These are phyloP conservation scores for Nephila pilipes DNA, from an alignment of 1,140 invertebrate species.

Conservation along the genomic window DNA sequence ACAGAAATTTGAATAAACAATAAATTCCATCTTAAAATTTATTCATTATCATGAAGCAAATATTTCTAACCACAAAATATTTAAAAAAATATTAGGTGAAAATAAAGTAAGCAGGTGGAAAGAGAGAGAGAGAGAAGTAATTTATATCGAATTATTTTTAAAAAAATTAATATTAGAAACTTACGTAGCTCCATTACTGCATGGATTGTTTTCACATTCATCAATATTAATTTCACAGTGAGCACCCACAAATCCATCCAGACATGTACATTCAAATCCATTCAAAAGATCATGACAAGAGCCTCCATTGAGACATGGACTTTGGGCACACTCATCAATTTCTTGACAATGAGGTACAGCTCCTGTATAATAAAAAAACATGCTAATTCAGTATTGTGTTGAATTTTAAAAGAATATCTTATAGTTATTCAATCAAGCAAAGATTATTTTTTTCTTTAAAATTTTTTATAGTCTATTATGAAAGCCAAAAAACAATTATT, in stretches of 20 bases:
- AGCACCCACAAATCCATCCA: slow-evolving; percentile 92
- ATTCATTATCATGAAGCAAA: no score
- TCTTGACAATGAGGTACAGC: slow-evolving; percentile 91
- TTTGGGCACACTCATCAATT: slow-evolving; percentile 84
- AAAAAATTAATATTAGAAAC: slow-evolving; percentile 82
- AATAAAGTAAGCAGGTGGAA: no score
- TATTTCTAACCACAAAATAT: no score
- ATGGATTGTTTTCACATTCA: slow-evolving; percentile 93
- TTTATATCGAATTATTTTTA: no score
- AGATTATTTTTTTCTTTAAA: no score
- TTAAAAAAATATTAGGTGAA: no score
- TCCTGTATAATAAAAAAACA: slow-evolving; percentile 84
- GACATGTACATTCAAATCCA: slow-evolving; percentile 91
- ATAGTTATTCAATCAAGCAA: no score
- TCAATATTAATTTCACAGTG: slow-evolving; percentile 92
- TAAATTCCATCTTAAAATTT: no score
- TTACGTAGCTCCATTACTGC: slow-evolving; percentile 92
- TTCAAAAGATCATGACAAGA: slow-evolving; percentile 81
- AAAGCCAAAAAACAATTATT: no score
- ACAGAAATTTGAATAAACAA: neutral
- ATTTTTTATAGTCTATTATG: no score
- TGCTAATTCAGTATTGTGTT: neutral
- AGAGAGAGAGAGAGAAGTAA: no score
- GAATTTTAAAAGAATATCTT: no score
- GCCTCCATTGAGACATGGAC: slow-evolving; percentile 82